Base-by-base conservation (phyloP, 2,113 vertebrate genomes). In the Aspiorhynchus laticeps region DNA sequence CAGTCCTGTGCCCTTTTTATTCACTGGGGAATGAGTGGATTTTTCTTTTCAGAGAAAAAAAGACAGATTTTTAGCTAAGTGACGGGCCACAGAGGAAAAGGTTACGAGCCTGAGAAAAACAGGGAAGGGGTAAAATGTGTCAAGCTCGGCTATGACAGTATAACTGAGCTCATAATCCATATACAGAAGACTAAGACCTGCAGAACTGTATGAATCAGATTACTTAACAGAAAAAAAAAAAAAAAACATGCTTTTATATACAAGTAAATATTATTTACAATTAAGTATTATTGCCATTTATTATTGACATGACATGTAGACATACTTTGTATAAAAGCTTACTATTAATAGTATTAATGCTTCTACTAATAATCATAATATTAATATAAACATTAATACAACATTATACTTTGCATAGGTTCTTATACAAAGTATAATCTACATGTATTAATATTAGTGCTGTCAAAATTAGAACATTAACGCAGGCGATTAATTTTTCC, bases 21-120 rank as follows among this genome's bases (percentile, higher is more conserved):
- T 51, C 53, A 48, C 38, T 81, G 21, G 59, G 80, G 79, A 73
- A 41, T 33, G 19, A 36, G 31, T 71, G 28, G n/a, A 73, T 80
- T 81, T 87, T 63, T 75, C 38, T 74, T 63, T 63, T 75, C 79
- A 61, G 33, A 51, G 3, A 77, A 14, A 79, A 69, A 74, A 69
- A 51, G 41, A 80, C 28, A 19, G 75, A 80, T 76, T 83, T 87
- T 81, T 78, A 6, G 61, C 87, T 90, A 79, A 82, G 78, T 67
- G 85, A 86, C 51, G 56, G 77, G 76, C 36, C 61, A 88, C 69
- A 80, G 83, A 83, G 73, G 71, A 76, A 88, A 90, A 88, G 87
- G 89, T 90, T 87, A 88, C 24, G 9, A 21, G 63, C 9, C 43
- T 51, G 81, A 71, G 28, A 83, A 71, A 71, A 71, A 33, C 26